Base-by-base conservation (phyloP, 2,113 vertebrate genomes). In the Campylomormyrus tamandua region DNA sequence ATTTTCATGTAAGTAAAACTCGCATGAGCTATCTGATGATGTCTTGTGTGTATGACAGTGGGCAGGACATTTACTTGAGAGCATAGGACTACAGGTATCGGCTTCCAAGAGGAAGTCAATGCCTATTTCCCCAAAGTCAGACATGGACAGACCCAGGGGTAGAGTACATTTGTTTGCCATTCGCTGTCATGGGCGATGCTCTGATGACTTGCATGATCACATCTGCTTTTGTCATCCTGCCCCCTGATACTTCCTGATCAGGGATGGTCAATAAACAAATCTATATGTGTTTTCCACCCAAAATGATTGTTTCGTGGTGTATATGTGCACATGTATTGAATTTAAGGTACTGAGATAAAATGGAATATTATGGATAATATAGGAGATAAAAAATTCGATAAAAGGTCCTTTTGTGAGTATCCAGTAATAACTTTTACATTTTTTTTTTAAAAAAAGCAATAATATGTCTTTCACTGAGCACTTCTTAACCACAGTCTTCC, bases 61-160 rank as follows among this genome's bases (percentile, higher is more conserved):
- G 50, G 49, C 88, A 53, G 31, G 49, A 80, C 48, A 50, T 10
- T 15, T 35, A 35, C 66, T 13, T 45, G 24, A 80, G 27, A 10
- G 17, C 27, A 49, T 46, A 10, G 58, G 83, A 89, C 48, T 62
- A 83, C 39, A 52, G 87, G 49, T 56, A 90, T 89, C 88, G 8
- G 90, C 90, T 2, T 46, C 11, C 48, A 53, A 66, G 31, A 4
- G 80, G 17, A 89, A 91, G 80, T 89, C 89, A 42, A 90, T 91
- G 50, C 31, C 10, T 45, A 89, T 90, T 89, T 77, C 87, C 70
- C 88, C 53, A 42, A 83, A 87, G 62, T 70, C 89, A 87, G 48
- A 89, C 87, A 46, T 31, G 86, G 77, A 90, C 52, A 87, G 83
- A 91, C 89, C 15, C 90, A 91, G 52, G 46, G 8, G 27, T 50